Percentiles rank a stretch among this genome's conserved stretches.
Conservation (phyloP, 2,113 vertebrate species). For the Pelecanus crispus region DNA sequence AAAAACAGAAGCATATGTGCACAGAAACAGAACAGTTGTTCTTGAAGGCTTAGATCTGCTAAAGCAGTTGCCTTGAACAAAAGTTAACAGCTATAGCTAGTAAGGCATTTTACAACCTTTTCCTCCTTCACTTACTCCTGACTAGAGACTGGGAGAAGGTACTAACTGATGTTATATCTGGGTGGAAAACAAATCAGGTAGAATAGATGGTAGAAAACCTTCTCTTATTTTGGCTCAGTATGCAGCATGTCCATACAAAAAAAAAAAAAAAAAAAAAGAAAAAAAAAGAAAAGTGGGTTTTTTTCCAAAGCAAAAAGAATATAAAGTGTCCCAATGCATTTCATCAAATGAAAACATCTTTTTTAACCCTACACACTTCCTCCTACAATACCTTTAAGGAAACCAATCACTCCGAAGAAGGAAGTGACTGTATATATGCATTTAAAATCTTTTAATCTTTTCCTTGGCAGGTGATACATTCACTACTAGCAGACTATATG, state of each 20-base stretch:
- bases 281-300: background rate
- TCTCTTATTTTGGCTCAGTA: constrained; percentile 38
- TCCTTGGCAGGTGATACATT: background rate
- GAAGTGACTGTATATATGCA: background rate
- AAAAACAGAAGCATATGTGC: constrained; percentile 9
- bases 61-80: background rate
- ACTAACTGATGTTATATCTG: background rate
- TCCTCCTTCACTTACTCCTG: background rate
- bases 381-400: background rate
- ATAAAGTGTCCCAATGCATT: background rate
- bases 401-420: background rate
- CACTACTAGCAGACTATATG: background rate
- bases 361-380: background rate
- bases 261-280: background rate
- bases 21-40: background rate
- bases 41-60: background rate
- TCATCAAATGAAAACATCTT: background rate
- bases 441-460: background rate
- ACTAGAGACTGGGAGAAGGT: background rate
- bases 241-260: constrained; percentile 24
- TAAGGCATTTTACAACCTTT: background rate
- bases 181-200: background rate
- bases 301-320: background rate
- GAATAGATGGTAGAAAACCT: constrained; percentile 26
- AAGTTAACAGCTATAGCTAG: background rate